Evolutionary conservation across 2,797 vertebrate genomes (phyloP).

Genomic region (Apogon talboti): DNA sequence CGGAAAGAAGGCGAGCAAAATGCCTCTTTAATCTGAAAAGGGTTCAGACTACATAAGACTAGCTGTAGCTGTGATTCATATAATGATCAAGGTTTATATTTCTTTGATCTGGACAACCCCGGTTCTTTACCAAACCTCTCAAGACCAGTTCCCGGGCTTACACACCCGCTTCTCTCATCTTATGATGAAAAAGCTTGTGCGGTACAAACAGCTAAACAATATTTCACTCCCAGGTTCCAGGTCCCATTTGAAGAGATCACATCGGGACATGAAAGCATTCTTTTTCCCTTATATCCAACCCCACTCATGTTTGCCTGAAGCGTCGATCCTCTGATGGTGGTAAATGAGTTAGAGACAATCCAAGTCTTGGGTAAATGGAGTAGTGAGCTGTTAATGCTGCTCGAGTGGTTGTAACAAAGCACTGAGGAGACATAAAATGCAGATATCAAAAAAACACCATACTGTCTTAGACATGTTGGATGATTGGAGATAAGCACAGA

Average conservation of each 20-base stretch:
- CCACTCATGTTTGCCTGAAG: constrained; percentile 83
- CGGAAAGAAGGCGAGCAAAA: constrained; percentile 32
- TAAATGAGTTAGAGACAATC: constrained; percentile 89
- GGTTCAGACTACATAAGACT: constrained; percentile 45
- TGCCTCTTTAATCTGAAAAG: constrained; percentile 52
- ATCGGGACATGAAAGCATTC: constrained; percentile 85
- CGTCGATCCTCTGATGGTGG: constrained; percentile 83
- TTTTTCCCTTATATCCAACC: constrained; percentile 77
- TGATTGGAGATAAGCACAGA: constrained; percentile 75
- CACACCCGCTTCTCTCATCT: constrained; percentile 81
- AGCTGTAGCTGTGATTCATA: constrained; percentile 48
- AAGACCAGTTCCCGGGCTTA: constrained; percentile 69
- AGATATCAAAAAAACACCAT: constrained; percentile 66
- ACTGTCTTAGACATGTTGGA: constrained; percentile 75
- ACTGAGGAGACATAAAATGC: constrained; percentile 82
- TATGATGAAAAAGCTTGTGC: constrained; percentile 78
- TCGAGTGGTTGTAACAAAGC: constrained; percentile 85
- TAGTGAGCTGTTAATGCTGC: constrained; percentile 87
- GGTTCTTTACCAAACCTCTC: constrained; percentile 78
- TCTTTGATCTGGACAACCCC: constrained; percentile 78
- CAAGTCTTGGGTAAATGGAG: constrained; percentile 85
- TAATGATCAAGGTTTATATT: constrained; percentile 78
- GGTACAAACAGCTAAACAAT: constrained; percentile 74
- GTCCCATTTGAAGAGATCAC: constrained; percentile 85
- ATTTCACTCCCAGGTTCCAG: constrained; percentile 80